Evolutionary conservation across 2,113 vertebrate species (phyloP), one percentile per base, ranked within the genome.

Genomic region (Lepidothrix coronata): DNA sequence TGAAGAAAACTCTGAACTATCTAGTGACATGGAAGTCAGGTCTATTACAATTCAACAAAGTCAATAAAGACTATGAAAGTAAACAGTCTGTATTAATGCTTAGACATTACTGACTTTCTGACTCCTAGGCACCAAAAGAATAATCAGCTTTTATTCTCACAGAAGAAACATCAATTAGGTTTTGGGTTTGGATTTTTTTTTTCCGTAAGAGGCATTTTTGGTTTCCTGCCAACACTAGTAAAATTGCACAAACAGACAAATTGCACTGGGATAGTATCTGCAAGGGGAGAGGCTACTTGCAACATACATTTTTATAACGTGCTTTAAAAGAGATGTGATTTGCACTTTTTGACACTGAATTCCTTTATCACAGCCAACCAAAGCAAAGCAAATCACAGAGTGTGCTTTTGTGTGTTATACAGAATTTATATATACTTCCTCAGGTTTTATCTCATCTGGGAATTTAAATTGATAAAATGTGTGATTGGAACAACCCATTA

Each of bases 61-160:
- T 77, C 68, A 71, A 39, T 90, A 35, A 84, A 76, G 51, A 35
- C 61, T 89, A 43, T 51, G 61, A 77, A 93, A 93, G 51, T 62
- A 80, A 92, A 22, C 21, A 84, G 51, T 35, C 59, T 74, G 30
- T 13, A 31, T 55, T 84, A 86, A 71, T 35, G 27, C n/a, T 86
- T 86, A 78, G 23, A 21, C 35, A 41, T 77, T 35, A 27, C 48
- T 39, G 73, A 74, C 55, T 39, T 92, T 27, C 39, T 92, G 83
- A 59, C 33, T 84, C 27, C 28, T 67, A 23, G 58, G 27, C 33
- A 90, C 31, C 28, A 46, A 88, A 85, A 43, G 63, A 81, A 91
- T 89, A 84, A 68, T 67, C 48, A 85, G 14, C 16, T 91, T 95
- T 95, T 84, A 77, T 87, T 93, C 28, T 91, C 65, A 72, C 5